Evolutionary conservation across 1,140 invertebrate genomes (phyloP), one percentile per base, ranked within the genome.

Genomic region (Anoplophora glabripennis): DNA sequence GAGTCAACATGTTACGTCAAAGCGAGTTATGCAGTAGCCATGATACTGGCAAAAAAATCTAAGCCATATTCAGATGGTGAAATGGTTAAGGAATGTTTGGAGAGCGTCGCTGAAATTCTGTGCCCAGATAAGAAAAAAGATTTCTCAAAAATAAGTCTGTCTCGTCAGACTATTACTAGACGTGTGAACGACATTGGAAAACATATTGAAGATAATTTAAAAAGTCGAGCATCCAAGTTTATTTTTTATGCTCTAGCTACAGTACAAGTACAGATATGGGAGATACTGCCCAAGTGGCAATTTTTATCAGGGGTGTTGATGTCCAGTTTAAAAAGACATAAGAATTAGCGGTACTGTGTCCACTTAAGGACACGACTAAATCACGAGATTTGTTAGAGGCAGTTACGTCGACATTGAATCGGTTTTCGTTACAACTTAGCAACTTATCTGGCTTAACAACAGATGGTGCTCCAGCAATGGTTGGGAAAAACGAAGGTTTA

Each of bases 401-500:
- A 52, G 53, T 59, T 42, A 63, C 40, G 45, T 35, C 18, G 45
- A 63, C 38, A 52, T 63, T 52, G 56, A 63, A n/a, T 51, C 65
- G 18, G 18, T 55, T 56, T 65, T 64, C 44, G 45, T 58, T 63
- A 59, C 59, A 36, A 55, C 68, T 37, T 48, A 40, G 42, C 9
- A 61, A 61, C 21, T 36, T 61, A 41, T 12, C 42, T 28, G 65
- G 70, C 45, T 45, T 73, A 53, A 66, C 65, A 49, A 72, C 64
- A 35, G 71, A 73, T 75, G 70, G 69, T 54, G 71, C 59, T 49
- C 67, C 64, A 65, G 65, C 65, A 49, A 72, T 71, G 70, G 56
- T 62, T 57, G 67, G 69, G 18, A 66, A 66, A 59, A 47, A 69
- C 44, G 46, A 65, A 63, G 61, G 65, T 46, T 54, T 68, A 36